Percentiles rank a stretch among this genome's conserved stretches.
phyloP scores from a whole-genome alignment of 2,888 invertebrate species.

The Brachyopa scutellaris region DNA sequence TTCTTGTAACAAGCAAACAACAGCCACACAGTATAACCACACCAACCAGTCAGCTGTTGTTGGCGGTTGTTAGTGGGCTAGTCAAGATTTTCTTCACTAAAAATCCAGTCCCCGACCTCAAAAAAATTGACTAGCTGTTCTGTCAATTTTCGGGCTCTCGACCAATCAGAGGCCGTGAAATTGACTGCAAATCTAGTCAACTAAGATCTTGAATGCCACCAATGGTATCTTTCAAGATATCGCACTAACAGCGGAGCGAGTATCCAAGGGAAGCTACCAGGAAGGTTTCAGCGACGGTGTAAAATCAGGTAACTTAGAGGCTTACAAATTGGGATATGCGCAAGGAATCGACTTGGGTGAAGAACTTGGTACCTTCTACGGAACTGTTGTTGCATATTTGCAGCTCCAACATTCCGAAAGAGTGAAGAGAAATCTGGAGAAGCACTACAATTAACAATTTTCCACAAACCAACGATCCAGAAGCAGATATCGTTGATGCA shows the following conservation, averaged over 20 bases:
- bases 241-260: constrained; percentile 86
- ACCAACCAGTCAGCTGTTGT: no score
- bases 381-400: constrained; percentile 84
- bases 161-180: no score
- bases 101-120: no score
- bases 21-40: no score
- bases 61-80: no score
- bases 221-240: constrained; percentile 89
- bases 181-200: no score
- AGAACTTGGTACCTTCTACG: constrained; percentile 89
- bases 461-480: constrained; percentile 86
- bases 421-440: constrained; percentile 82
- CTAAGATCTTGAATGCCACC: no score
- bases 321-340: constrained; percentile 88
- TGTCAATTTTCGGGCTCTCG: no score
- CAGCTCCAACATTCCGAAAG: constrained; percentile 83
- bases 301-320: constrained; percentile 84
- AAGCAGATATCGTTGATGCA: constrained; percentile 85
- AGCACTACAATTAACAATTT: constrained; percentile 87
- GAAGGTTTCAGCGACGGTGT: constrained; percentile 87
- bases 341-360: constrained; percentile 89
- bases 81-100: no score
- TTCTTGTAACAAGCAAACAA: no score
- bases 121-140: no score
- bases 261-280: constrained; percentile 85